Percentiles rank a stretch among this genome's conserved stretches.
phyloP scores from a whole-genome alignment of 2,797 vertebrate species.

The Setipinna tenuifilis region DNA sequence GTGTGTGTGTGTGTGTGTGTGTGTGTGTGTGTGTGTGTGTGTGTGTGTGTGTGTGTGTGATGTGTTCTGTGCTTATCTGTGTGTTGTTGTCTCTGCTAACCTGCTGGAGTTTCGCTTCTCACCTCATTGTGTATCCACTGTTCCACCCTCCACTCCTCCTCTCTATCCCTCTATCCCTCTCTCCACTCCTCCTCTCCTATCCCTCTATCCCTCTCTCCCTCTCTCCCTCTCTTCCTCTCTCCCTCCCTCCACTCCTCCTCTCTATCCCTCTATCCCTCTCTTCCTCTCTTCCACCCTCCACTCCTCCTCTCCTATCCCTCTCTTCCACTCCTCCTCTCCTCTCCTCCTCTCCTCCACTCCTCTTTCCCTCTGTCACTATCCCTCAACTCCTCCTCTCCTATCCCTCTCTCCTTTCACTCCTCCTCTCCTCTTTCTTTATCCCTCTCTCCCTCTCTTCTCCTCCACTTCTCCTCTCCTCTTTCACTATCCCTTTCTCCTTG shows the following conservation, averaged over 20 bases:
- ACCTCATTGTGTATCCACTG: conserved; percentile 30
- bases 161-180: neutral
- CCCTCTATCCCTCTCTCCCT: neutral
- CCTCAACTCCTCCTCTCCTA: neutral
- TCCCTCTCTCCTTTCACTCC: conserved; percentile 7
- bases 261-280: conserved; percentile 30
- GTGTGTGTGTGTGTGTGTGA: conserved; percentile 13
- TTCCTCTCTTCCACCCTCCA: neutral
- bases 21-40: neutral
- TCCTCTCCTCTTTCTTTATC: conserved; percentile 25
- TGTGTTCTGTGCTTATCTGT: conserved; percentile 28
- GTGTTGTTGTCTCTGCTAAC: conserved; percentile 52
- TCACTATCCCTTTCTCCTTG: neutral
- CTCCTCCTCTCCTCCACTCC: no score
- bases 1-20: neutral
- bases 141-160: neutral
- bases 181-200: conserved; percentile 18
- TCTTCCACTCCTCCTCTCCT: no score
- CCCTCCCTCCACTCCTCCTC: conserved; percentile 27
- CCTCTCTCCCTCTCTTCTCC: neutral
- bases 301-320: no score
- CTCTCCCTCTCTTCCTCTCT: neutral
- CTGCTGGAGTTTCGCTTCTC: conserved; percentile 52
- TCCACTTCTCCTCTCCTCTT: conserved; percentile 18
- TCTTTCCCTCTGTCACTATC: conserved; percentile 2